Evolutionary conservation across 30 jellyfish, hydroid and myxozoan species (phyloP), one percentile per base, ranked within the genome.

Genomic region (Aurelia sp.): DNA sequence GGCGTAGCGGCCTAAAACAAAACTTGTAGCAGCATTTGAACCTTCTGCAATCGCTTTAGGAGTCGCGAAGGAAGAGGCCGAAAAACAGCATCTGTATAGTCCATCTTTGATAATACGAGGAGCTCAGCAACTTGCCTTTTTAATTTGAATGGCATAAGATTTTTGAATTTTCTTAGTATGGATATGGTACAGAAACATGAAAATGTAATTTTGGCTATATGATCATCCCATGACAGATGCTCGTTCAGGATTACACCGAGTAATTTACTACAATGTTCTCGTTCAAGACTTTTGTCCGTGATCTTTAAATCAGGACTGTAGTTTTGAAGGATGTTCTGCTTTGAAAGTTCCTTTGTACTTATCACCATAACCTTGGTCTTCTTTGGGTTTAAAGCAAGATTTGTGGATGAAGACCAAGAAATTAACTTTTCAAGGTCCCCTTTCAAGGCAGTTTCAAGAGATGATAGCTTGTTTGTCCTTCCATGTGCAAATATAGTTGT

Each of bases 41-140:
- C 69, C 47, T 77, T 58, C 64, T 87, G 96, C 85, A 76, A 77
- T 76, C 86, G 93, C 35, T 81, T 89, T 65, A 74, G 86, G 76
- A 74, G 93, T 59, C 55, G 88, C 55, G 62, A 52, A 12, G 97
- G 97, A 69, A 89, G 92, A 41, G 89, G 90, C 17, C 89, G 86
- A 81, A n/a, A 69, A 69, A 89, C 24, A 62, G 74, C 97, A 74
- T 78, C 85, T 67, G 82, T 84, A 53, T 67, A 80, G 78, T 88
- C 88, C 76, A 88, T 67, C 87, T 88, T 88, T 21, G 97, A 80
- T 64, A 80, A 40, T 15, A 78, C 91, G 40, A 87, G 96, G 87
- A 67, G 82, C 81, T 87, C 96, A 77, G 87, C 87, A 76, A 87
- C 85, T 78, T 81, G 91, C 41, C 72, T 81, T 17, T 24, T 64